Percentiles rank a stretch among this genome's conserved stretches.
phyloP scores from a whole-genome alignment of 2,888 invertebrate genomes.

The Pycnomerus fuliginosus region DNA sequence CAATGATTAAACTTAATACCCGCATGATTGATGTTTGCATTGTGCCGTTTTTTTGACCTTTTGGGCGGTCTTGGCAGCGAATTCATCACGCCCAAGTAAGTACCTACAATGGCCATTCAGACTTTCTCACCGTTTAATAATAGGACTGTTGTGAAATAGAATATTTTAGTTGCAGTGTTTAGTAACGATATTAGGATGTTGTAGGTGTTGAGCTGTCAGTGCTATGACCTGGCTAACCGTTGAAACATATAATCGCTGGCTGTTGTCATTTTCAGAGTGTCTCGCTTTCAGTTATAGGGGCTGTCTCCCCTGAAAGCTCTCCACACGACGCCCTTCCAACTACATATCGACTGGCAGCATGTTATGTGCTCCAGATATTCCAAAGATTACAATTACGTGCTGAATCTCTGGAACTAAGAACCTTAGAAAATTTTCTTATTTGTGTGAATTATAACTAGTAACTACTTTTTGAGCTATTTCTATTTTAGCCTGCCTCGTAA shows the following conservation, averaged over 20 bases:
- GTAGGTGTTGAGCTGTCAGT: slow-evolving; percentile 26
- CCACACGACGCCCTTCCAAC: slow-evolving; percentile 7
- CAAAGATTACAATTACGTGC: slow-evolving; percentile 19
- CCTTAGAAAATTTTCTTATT: too few relatives aligned
- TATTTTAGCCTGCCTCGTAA: not conserved
- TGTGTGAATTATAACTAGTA: too few relatives aligned
- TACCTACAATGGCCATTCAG: too few relatives aligned
- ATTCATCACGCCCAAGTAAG: too few relatives aligned
- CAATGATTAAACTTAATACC: too few relatives aligned
- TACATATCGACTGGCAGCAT: slow-evolving; percentile 16
- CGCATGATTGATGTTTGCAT: too few relatives aligned
- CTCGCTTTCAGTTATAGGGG: slow-evolving; percentile 12
- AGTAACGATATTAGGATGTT: slow-evolving; percentile 23
- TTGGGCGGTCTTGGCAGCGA: too few relatives aligned
- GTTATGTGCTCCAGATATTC: slow-evolving; percentile 21
- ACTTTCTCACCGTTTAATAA: slow-evolving; percentile 12
- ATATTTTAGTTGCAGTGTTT: slow-evolving; percentile 21
- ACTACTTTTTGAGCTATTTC: not conserved
- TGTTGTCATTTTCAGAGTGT: slow-evolving; percentile 21
- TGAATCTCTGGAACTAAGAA: slow-evolving; percentile 16
- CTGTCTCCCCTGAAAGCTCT: slow-evolving; percentile 9
- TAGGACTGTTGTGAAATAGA: slow-evolving; percentile 13
- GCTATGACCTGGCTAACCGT: slow-evolving; percentile 22
- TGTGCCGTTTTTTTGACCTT: too few relatives aligned
- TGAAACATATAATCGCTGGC: slow-evolving; percentile 19